Percentiles rank a stretch among this genome's conserved stretches.
Evolutionary conservation across 1,140 invertebrate species (phyloP).

Genomic region (Aphidius gifuensis): DNA sequence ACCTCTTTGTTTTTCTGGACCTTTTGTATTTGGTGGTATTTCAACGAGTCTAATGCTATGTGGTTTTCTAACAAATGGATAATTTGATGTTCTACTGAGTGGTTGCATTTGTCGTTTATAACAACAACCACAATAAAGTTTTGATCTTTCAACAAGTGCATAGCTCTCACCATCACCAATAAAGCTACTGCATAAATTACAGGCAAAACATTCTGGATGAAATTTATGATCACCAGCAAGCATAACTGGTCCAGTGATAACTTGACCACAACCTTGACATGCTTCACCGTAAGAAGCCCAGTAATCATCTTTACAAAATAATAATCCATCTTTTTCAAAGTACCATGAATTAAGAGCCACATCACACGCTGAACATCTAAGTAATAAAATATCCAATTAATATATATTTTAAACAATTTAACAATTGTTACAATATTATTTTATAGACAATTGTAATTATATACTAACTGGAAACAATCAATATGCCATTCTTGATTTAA

Average conservation of each 20-base stretch:
- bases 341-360: conserved; percentile 83
- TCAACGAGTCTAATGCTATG: conserved; percentile 80
- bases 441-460: conserved; percentile 14
- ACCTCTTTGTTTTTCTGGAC: conserved; percentile 51
- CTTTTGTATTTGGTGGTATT: conserved; percentile 62
- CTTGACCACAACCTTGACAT: conserved; percentile 82
- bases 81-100: conserved; percentile 57
- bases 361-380: conserved; percentile 84
- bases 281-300: conserved; percentile 83
- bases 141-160: conserved; percentile 82
- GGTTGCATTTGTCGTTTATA: conserved; percentile 57
- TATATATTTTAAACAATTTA: not conserved
- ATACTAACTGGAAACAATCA: conserved; percentile 76
- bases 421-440: not conserved
- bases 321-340: conserved; percentile 85
- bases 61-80: conserved; percentile 61
- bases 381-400: conserved; percentile 28
- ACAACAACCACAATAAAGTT: conserved; percentile 72
- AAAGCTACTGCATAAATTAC: conserved; percentile 73
- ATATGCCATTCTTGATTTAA: conserved; percentile 82
- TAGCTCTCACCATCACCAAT: conserved; percentile 92
- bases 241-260: conserved; percentile 92
- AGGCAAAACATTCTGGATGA: conserved; percentile 93
- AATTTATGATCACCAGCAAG: conserved; percentile 91
- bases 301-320: conserved; percentile 89